Base-by-base conservation (phyloP, 2,888 invertebrate species). In the Nomada ferruginata region DNA sequence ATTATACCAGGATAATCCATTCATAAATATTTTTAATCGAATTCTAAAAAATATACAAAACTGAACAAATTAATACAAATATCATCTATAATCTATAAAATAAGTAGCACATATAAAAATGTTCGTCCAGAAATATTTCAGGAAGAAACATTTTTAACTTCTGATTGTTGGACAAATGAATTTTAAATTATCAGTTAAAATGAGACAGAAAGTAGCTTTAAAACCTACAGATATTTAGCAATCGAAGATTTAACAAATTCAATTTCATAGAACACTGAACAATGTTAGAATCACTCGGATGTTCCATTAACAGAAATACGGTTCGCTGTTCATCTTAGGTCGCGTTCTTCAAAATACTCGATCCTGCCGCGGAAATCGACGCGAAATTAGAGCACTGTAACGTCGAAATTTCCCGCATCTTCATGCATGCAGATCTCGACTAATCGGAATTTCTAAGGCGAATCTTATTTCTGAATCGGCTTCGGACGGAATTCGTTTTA, bases 401-500 rank as follows among this genome's bases (percentile, higher is more conserved):
- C 47, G 9, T 42, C 47, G 29, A 7, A 11, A 15, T 18, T 15
- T 5, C 13, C 42, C 42, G 59, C 20, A 26, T 60, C 13, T 20
- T n/a, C 29, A 36, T 53, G 71, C 44, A 64, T 60, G 29, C 65
- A 18, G n/a, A n/a, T 26, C 50, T 18, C 10, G 55, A 61, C 64
- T 82, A 73, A 81, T 81, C 75, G 81, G 69, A 81, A 82, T 82
- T 70, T 81, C 82, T 61, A 63, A 68, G 55, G 44, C 57, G 81
- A 69, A 79, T 69, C 80, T 69, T 79, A 81, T 73, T 80, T 81
- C 69, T 59, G 80, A 53, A 20, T 50, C 36, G 26, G 11, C 47
- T 81, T 60, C 69, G 64, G 60, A 60, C 52, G 81, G 81, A 80
- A 82, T 82, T 75, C 75, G 60, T 81, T 82, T 81, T 82, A 82